Conservation (phyloP, 2,797 vertebrate species). For the Miichthys miiuy region DNA sequence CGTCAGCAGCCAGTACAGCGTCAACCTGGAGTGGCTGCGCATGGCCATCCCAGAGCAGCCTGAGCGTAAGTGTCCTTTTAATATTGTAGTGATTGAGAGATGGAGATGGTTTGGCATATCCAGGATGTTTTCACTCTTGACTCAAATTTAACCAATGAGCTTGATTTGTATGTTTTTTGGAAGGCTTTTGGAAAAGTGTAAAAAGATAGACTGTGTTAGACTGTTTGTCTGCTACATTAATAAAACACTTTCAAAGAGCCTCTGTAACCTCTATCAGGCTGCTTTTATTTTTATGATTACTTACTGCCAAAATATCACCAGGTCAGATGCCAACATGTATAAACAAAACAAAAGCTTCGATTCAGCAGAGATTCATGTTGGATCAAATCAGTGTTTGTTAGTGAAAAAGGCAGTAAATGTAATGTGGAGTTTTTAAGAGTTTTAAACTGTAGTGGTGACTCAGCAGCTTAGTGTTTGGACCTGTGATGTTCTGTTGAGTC, state of each 20-base stretch:
- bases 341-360: constrained; percentile 25
- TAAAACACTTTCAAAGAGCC: not conserved
- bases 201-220: not conserved
- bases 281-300: constrained; percentile 16
- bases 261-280: not conserved
- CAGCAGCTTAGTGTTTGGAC: constrained; percentile 47
- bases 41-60: constrained; percentile 89
- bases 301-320: not conserved
- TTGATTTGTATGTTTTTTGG: too few relatives aligned
- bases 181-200: not conserved
- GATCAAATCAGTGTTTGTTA: constrained; percentile 27
- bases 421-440: constrained; percentile 32
- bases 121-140: not conserved
- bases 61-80: constrained; percentile 88
- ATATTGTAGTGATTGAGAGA: not conserved
- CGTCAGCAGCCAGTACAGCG: constrained; percentile 92
- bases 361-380: constrained; percentile 23
- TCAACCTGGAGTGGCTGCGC: constrained; percentile 92
- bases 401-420: constrained; percentile 23
- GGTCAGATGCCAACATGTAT: constrained; percentile 13
- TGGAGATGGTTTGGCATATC: not conserved
- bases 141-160: not conserved
- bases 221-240: not conserved
- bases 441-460: constrained; percentile 45
- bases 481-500: constrained; percentile 40